phyloP scores from a whole-genome alignment of 2,797 vertebrate species.

The Rousettus madagascariensis region DNA sequence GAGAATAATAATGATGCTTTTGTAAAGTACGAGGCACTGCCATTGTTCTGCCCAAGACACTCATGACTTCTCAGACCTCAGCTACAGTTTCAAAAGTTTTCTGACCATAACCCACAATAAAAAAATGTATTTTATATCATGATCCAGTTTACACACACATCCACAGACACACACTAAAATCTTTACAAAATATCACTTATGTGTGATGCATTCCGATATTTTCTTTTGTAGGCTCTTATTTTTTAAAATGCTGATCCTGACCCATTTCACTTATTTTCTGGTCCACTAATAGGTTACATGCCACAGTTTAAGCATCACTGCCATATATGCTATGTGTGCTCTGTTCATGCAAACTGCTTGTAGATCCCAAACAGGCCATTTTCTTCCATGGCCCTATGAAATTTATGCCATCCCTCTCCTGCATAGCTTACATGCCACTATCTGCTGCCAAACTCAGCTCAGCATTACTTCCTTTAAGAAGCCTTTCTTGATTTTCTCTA shows the following conservation, averaged over 20 bases:
- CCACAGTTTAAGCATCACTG: not conserved
- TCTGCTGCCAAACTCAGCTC: not conserved
- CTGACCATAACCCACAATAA: not conserved
- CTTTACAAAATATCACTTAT: not conserved
- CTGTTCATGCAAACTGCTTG: not conserved
- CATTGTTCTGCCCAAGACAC: not conserved
- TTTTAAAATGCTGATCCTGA: not conserved
- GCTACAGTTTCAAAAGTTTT: not conserved
- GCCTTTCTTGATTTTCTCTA: not conserved
- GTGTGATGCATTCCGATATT: not conserved
- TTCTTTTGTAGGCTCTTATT: not conserved
- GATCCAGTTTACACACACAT: not conserved
- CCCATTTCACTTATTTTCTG: not conserved
- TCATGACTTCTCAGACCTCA: not conserved
- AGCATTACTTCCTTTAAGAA: not conserved
- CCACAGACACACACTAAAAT: not conserved
- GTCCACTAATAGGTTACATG: not conserved
- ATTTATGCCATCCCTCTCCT: no score
- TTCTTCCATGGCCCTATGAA: not conserved
- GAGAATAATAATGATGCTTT: not conserved
- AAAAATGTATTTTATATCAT: not conserved
- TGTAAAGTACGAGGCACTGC: not conserved
- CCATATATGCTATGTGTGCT: not conserved
- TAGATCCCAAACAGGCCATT: not conserved
- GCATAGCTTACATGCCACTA: not conserved